Evolutionary conservation across 2,797 vertebrate species (phyloP).

Genomic region (Neostethus bicornis): DNA sequence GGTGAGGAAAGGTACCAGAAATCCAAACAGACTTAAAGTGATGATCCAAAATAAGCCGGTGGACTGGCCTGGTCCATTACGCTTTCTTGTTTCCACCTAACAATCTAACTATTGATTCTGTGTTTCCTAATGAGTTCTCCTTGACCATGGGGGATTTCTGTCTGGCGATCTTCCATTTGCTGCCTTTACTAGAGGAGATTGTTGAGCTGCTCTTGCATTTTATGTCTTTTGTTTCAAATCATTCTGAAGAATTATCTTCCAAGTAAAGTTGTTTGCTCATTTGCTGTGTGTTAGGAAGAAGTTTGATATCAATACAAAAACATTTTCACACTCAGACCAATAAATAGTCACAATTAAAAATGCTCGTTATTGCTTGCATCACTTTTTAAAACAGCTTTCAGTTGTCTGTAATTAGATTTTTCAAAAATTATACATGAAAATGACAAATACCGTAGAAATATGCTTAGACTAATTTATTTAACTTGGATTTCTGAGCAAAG

Average conservation of each 20-base stretch:
- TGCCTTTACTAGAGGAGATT: slow-evolving; percentile 49
- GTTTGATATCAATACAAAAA: slow-evolving; percentile 12
- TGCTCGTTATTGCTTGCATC: slow-evolving; percentile 11
- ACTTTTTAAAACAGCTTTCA: slow-evolving; percentile 3
- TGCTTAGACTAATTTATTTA: no score
- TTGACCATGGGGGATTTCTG: slow-evolving; percentile 60
- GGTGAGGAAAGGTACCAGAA: slow-evolving; percentile 52
- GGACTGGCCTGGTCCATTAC: slow-evolving; percentile 45
- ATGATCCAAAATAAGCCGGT: slow-evolving; percentile 52
- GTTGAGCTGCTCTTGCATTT: slow-evolving; percentile 18
- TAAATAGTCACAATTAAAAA: slow-evolving; percentile 26
- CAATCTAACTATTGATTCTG: slow-evolving; percentile 60
- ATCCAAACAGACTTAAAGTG: slow-evolving; percentile 54
- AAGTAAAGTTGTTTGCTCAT: slow-evolving; percentile 48
- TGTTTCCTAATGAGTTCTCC: slow-evolving; percentile 70
- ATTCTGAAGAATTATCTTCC: slow-evolving; percentile 21
- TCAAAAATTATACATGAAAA: slow-evolving; percentile 4
- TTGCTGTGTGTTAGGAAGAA: slow-evolving; percentile 30
- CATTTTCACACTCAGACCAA: slow-evolving; percentile 4
- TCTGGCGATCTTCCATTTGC: slow-evolving; percentile 53
- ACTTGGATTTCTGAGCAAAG: no score
- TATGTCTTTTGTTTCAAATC: slow-evolving; percentile 37
- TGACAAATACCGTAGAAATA: neutral
- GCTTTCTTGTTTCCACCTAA: slow-evolving; percentile 48
- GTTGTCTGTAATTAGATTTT: slow-evolving; percentile 12